Base-by-base conservation (phyloP, 2,888 invertebrate genomes). In the Protonemura montana region DNA sequence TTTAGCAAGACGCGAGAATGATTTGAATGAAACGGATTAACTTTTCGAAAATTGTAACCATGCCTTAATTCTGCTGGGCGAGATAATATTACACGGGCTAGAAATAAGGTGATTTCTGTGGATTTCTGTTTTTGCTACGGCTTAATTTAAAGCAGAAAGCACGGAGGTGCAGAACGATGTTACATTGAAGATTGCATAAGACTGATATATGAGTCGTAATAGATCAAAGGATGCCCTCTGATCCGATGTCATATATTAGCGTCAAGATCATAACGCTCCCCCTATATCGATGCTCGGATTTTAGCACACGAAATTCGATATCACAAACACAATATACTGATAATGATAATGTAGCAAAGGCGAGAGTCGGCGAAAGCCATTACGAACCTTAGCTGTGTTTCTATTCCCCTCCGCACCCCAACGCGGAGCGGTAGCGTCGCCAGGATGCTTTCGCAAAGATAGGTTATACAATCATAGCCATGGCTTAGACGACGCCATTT, bases 401-500 rank as follows among this genome's bases (percentile, higher is more conserved):
- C 59, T 13, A 21, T 21, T 59, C 59, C 3, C 59, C 59, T 3
- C 59, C 59, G 2, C 59, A 10, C 59, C 59, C 21, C 21, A 21
- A 21, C 59, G 59, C 21, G 59, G 16, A 59, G 59, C 59, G 59
- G 16, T 59, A 59, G 59, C 13, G 21, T 59, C 59, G 59, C 59
- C 21, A 21, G 35, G 2, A 59, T 35, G 6, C 59, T 84, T 84
- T 26, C 76, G 25, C 84, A 76, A 59, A 59, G 76, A 84, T 84
- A 84, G 84, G 84, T 84, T 84, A 59, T 28, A 84, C 84, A 84
- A 84, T 84, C 84, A 84, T 76, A 59, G 28, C 29, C 25, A 26
- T 13, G 84, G 59, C 29, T 84, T 84, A 84, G 84, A 28, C 59
- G 84, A 59, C 76, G 84, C 84, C 76, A 84, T 84, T 84, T 84